A percentile compares a stretch with the other conserved stretches of the same genome.
Conservation (phyloP, 2,113 vertebrate genomes). For the Clarias macrocephalus region DNA sequence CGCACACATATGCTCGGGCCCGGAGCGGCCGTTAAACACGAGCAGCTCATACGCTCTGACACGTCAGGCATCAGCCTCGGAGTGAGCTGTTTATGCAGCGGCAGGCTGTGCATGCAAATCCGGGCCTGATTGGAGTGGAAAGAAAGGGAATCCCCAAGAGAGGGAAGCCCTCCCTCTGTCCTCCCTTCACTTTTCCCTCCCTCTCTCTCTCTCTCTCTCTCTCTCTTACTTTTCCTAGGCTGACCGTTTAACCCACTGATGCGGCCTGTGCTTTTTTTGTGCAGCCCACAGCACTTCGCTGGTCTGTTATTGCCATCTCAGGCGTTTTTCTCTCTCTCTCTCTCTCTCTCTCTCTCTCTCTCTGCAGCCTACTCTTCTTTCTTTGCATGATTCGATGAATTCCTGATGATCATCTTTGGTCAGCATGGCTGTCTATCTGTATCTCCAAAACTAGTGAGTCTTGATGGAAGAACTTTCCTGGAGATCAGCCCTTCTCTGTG, state of each 20-base stretch:
- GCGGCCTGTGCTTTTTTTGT: conserved; percentile 46
- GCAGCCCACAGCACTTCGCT: conserved; percentile 50
- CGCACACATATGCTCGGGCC: conserved; percentile 1
- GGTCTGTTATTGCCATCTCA: conserved; percentile 63
- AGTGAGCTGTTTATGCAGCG: conserved; percentile 25
- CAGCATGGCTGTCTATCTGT: conserved; percentile 28
- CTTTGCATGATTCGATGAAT: conserved; percentile 33
- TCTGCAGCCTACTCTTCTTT: conserved; percentile 49
- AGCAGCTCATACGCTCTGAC: conserved; percentile 26
- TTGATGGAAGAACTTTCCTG: neutral
- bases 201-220: conserved; percentile 53
- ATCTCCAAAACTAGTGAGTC: neutral
- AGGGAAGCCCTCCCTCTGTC: conserved; percentile 21
- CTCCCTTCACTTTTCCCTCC: conserved; percentile 49
- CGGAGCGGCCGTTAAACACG: conserved; percentile 18
- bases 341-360: conserved; percentile 49
- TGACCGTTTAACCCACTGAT: conserved; percentile 72
- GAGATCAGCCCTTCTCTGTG: neutral
- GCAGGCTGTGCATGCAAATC: conserved; percentile 37
- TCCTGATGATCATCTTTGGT: conserved; percentile 32
- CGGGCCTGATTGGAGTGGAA: conserved; percentile 49
- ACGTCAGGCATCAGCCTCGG: conserved; percentile 11
- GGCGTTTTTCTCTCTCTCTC: conserved; percentile 46
- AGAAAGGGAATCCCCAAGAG: conserved; percentile 46
- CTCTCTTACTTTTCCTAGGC: conserved; percentile 54